phyloP scores from a whole-genome alignment of 2,797 vertebrate species.

The Myripristis jacobus region DNA sequence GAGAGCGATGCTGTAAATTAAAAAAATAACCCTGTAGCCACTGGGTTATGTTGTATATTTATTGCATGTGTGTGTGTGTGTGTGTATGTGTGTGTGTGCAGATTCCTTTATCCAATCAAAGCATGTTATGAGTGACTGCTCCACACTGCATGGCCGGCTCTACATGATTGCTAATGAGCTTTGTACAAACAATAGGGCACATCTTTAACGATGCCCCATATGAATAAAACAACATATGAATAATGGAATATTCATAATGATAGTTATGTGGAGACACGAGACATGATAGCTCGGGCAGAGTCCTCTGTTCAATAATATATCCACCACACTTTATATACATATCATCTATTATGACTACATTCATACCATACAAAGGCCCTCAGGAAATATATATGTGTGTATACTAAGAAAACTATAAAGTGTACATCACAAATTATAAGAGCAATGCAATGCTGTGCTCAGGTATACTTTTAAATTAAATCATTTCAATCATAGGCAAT shows the following conservation, averaged over 20 bases:
- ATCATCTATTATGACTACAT: background rate
- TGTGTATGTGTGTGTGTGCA: slow-evolving; percentile 25
- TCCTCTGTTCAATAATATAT: background rate
- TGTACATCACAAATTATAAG: too few species aligned
- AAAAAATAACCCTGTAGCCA: background rate
- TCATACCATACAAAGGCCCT: background rate
- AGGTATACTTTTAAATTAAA: too few species aligned
- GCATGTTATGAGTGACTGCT: slow-evolving; percentile 19
- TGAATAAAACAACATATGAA: slow-evolving; percentile 30
- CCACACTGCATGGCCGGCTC: slow-evolving; percentile 12
- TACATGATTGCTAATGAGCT: slow-evolving; percentile 51
- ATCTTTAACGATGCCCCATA: slow-evolving; percentile 23
- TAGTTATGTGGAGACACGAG: background rate
- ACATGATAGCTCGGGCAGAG: background rate
- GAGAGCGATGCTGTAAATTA: background rate
- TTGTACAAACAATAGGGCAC: slow-evolving; percentile 32
- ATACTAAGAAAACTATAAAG: too few species aligned
- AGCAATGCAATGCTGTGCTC: too few species aligned
- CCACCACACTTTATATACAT: background rate
- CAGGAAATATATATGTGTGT: too few species aligned
- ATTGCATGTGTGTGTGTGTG: background rate
- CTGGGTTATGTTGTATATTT: background rate
- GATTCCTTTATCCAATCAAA: slow-evolving; percentile 11
- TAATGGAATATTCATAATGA: slow-evolving; percentile 17
- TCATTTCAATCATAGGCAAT: too few species aligned